A percentile compares a stretch with the other conserved stretches of the same genome.
Evolutionary conservation across 2,113 vertebrate genomes (phyloP).

Genomic region (Speoplatyrhinus poulsoni): DNA sequence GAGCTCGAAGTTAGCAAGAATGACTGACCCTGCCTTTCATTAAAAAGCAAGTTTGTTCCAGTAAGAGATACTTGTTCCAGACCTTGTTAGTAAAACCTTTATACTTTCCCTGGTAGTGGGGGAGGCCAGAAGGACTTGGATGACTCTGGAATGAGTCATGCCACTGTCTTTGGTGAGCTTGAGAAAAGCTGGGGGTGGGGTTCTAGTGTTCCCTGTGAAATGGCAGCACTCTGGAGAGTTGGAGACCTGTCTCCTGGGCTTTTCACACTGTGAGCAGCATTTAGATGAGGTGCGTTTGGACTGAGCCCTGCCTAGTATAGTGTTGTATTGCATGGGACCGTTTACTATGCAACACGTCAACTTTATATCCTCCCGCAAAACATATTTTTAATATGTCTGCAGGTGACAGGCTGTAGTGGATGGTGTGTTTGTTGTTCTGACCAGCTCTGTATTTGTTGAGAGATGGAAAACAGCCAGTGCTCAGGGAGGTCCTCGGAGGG

Average conservation of each 20-base stretch:
- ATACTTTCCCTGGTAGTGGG: slow-evolving; percentile 36
- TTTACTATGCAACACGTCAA: slow-evolving; percentile 37
- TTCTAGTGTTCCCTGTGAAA: slow-evolving; percentile 55
- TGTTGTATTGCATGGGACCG: slow-evolving; percentile 8
- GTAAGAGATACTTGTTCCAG: not conserved
- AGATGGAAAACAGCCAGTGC: not conserved
- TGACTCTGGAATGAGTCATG: slow-evolving; percentile 59
- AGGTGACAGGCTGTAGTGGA: not conserved
- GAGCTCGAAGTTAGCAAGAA: too few species aligned
- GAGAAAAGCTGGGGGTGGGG: slow-evolving; percentile 50
- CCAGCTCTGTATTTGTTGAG: not conserved
- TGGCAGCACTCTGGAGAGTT: slow-evolving; percentile 43
- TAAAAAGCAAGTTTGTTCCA: not conserved
- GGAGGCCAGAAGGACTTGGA: slow-evolving; percentile 22
- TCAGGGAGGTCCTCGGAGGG: not conserved
- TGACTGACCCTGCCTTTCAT: too few species aligned
- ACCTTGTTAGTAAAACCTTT: slow-evolving; percentile 28
- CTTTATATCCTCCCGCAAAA: slow-evolving; percentile 2
- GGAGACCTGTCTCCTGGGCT: slow-evolving; percentile 33
- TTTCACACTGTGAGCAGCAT: slow-evolving; percentile 58
- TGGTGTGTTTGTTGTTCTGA: not conserved
- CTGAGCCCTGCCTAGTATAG: slow-evolving; percentile 22
- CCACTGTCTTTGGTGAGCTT: slow-evolving; percentile 43
- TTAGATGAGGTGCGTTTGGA: slow-evolving; percentile 42
- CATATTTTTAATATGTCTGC: not conserved